Evolutionary conservation across 2,888 invertebrate species (phyloP).

Genomic region (Tethea ocularis): DNA sequence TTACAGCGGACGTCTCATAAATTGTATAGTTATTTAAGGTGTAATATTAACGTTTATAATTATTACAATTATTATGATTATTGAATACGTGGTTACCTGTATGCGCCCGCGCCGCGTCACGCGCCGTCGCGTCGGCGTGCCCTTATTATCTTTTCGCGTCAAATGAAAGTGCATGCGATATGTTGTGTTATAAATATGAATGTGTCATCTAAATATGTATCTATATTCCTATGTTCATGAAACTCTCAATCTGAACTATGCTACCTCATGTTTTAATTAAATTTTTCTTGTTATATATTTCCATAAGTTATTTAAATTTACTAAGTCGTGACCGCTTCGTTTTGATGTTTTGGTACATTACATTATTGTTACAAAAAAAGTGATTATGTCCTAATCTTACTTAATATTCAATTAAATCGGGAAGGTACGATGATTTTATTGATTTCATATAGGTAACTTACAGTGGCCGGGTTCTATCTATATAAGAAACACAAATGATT

Average conservation of each 20-base stretch:
- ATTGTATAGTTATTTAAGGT: slow-evolving; percentile 77
- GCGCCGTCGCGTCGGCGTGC: no score
- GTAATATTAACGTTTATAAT: slow-evolving; percentile 65
- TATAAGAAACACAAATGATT: not conserved
- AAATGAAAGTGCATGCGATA: not conserved
- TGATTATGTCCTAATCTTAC: slow-evolving; percentile 64
- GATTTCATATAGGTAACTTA: slow-evolving; percentile 25
- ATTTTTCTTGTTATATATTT: not conserved
- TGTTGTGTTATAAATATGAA: slow-evolving; percentile 15
- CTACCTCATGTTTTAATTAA: slow-evolving; percentile 32
- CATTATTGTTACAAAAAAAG: slow-evolving; percentile 61
- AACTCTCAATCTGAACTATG: slow-evolving; percentile 25
- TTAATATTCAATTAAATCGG: slow-evolving; percentile 55
- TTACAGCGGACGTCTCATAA: slow-evolving; percentile 62
- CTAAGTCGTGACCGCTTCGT: no score
- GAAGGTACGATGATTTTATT: slow-evolving; percentile 36
- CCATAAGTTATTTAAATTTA: no score
- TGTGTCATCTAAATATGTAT: slow-evolving; percentile 22
- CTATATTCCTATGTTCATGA: slow-evolving; percentile 37
- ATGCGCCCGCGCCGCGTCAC: slow-evolving; percentile 6
- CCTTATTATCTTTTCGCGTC: slow-evolving; percentile 19
- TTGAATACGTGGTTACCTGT: slow-evolving; percentile 27
- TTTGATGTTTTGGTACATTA: slow-evolving; percentile 46
- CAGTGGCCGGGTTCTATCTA: slow-evolving; percentile 31
- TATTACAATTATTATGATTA: slow-evolving; percentile 42